Conservation (phyloP, 2,113 vertebrate species). For the Oreocharis arfaki region DNA sequence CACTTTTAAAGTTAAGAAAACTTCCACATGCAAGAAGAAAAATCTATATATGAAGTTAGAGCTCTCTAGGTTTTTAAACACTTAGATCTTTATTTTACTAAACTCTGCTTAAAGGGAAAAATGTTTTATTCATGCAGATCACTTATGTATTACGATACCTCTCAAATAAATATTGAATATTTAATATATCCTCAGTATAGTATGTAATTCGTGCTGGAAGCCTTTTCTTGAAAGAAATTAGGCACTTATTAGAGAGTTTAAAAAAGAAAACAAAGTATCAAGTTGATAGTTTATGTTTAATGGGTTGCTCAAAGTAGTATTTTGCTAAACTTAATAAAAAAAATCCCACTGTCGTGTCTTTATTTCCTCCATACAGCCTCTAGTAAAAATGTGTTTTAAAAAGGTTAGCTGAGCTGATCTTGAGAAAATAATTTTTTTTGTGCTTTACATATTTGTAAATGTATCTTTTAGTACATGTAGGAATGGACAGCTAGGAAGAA, state of each 20-base stretch:
- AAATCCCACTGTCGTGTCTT: neutral
- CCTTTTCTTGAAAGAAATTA: neutral
- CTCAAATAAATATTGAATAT: constrained; percentile 1
- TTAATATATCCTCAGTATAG: neutral
- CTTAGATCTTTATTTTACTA: neutral
- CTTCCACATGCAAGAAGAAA: neutral
- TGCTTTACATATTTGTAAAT: neutral
- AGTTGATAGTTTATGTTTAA: neutral
- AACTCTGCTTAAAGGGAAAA: neutral
- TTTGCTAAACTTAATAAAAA: neutral
- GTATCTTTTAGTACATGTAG: neutral
- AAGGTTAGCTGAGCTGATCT: neutral
- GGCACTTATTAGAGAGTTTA: neutral
- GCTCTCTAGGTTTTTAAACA: neutral
- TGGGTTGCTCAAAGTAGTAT: neutral
- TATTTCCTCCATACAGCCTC: neutral
- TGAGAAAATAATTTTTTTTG: neutral
- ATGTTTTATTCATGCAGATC: neutral
- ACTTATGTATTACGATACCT: neutral
- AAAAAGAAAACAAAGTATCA: neutral
- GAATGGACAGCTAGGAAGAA: neutral
- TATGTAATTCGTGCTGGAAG: neutral
- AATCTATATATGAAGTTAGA: neutral
- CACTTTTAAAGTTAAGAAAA: neutral
- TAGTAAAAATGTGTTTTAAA: neutral